Evolutionary conservation across 2,797 vertebrate genomes (phyloP).

Genomic region (Tenualosa thibaudeaui): DNA sequence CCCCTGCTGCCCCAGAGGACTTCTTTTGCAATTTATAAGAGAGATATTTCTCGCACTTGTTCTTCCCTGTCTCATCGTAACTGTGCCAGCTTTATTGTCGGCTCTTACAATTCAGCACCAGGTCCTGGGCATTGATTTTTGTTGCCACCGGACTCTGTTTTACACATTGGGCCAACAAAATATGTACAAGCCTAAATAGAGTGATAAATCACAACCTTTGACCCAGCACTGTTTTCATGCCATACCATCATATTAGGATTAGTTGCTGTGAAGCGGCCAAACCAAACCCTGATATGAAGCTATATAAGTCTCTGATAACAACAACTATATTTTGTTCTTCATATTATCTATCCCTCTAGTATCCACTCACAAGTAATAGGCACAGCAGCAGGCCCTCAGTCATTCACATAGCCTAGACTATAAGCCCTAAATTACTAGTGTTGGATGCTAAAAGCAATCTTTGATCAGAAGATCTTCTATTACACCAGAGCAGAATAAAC

Average conservation of each 20-base stretch:
- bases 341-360: background rate
- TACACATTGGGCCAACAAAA: slow-evolving; percentile 54
- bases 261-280: background rate
- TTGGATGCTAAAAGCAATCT: background rate
- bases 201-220: slow-evolving; percentile 61
- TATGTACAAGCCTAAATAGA: slow-evolving; percentile 64
- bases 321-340: background rate
- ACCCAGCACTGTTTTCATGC: slow-evolving; percentile 30
- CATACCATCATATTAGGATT: background rate
- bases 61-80: slow-evolving; percentile 58
- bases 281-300: background rate
- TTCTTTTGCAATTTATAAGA: slow-evolving; percentile 51
- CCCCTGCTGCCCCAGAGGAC: slow-evolving; percentile 43
- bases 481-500: slow-evolving; percentile 37
- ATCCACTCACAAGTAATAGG: slow-evolving; percentile 28
- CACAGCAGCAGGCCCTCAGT: slow-evolving; percentile 32
- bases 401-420: slow-evolving; percentile 7
- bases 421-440: slow-evolving; percentile 20
- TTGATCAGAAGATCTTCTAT: slow-evolving; percentile 43
- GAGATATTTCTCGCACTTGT: slow-evolving; percentile 60
- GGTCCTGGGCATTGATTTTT: slow-evolving; percentile 57
- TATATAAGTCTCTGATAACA: background rate
- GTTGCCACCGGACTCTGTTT: slow-evolving; percentile 49
- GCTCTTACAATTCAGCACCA: slow-evolving; percentile 50
- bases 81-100: slow-evolving; percentile 63